Evolutionary conservation across 2,113 vertebrate genomes (phyloP), one percentile per base, ranked within the genome.

Genomic region (Alethe diademata): DNA sequence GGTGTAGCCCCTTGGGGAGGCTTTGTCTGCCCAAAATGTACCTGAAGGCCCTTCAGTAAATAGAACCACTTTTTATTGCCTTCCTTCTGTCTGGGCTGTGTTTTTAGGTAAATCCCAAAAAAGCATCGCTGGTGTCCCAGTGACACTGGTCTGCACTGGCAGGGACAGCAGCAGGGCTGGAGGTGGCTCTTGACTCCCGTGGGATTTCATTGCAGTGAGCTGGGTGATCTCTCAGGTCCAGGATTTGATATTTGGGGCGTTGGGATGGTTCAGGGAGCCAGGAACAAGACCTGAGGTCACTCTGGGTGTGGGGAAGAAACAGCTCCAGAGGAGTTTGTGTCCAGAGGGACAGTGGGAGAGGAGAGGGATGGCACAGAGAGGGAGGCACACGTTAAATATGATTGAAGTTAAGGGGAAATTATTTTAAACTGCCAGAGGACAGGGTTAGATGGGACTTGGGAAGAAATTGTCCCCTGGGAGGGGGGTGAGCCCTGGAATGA

Each of bases 401-500:
- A 24, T 22, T 36, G 3, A 8, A 36, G 0, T 20, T 7, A 3
- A 19, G 11, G 5, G 19, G 18, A 26, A 65, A 40, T 0, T 0
- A 10, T 35, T 40, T 48, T 16, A n/a, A 29, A 35, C 5, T 45
- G 47, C 28, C 78, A 40, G 14, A 69, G 64, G 18, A 22, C 54
- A 51, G 36, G 54, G 36, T 3, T 35, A 3, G 36, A 0, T 43
- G 56, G 56, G 26, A 16, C 25, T 5, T 25, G 33, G 26, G 54
- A 18, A 42, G 36, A 18, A 50, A n/a, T 47, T 50, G 11, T 10
- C 7, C 4, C 14, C 64, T 38, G 28, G 2, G 13, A 67, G 22
- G 28, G 22, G 50, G 25, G 38, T 1, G 36, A 5, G 8, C 16
- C 13, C 48, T 54, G 69, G n/a, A 3, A 38, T 17, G 7, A 7